phyloP scores from a whole-genome alignment of 1,140 invertebrate species.

The Capitella teleta region DNA sequence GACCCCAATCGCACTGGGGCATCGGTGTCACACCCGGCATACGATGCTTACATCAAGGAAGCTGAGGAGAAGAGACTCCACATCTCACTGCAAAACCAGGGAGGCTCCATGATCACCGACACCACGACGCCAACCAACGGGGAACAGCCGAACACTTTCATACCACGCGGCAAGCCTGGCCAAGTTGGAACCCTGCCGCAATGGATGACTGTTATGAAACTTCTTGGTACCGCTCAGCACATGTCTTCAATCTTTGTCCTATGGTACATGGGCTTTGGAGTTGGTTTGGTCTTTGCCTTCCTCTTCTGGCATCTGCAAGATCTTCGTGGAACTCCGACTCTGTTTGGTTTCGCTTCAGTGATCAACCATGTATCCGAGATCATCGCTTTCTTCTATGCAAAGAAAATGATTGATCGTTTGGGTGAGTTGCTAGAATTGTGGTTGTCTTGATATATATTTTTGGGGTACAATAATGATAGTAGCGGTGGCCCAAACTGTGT shows the following conservation, averaged over 20 bases:
- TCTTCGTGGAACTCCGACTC: constrained; percentile 86
- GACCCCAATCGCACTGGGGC: background rate
- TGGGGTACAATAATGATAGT: too few species aligned
- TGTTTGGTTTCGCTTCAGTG: constrained; percentile 95
- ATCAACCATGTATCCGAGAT: constrained; percentile 99
- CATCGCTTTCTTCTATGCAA: constrained; percentile 95
- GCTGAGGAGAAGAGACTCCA: constrained; percentile 8
- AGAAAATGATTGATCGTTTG: constrained; percentile 61
- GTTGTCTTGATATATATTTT: too few species aligned
- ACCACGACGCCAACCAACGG: background rate
- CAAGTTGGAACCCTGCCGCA: constrained; percentile 11
- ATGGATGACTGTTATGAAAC: constrained; percentile 22
- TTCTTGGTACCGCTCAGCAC: constrained; percentile 28
- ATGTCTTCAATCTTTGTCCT: constrained; percentile 81
- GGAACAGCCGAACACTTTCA: constrained; percentile 5
- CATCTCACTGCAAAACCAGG: constrained; percentile 1
- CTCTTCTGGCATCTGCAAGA: constrained; percentile 98
- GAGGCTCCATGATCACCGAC: background rate
- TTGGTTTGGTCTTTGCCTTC: constrained; percentile 97
- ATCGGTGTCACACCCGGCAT: background rate
- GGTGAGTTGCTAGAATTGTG: constrained; percentile 34
- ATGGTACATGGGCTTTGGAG: constrained; percentile 99
- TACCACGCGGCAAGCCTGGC: constrained; percentile 13
- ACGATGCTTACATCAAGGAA: background rate
- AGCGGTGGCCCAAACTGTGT: too few species aligned